These are phyloP conservation scores for Pseudoips prasinana DNA, from an alignment of 2,888 invertebrate genomes.

Conservation along the genomic window DNA sequence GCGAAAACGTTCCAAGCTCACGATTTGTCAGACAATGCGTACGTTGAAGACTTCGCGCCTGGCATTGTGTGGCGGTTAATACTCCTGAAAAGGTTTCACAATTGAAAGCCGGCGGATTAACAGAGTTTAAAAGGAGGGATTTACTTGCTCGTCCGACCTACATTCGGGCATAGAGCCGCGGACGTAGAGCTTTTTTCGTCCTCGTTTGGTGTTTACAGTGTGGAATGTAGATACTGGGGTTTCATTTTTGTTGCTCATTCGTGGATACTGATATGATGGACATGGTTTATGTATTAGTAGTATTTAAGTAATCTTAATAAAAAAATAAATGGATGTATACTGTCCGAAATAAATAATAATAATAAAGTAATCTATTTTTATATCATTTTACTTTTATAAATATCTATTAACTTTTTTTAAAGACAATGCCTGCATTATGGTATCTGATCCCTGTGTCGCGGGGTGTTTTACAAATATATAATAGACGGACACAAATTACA, in stretches of 20 bases:
- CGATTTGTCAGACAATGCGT: slow-evolving; percentile 28
- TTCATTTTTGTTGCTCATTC: slow-evolving; percentile 6
- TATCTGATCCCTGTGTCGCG: too few relatives aligned
- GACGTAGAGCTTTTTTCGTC: slow-evolving; percentile 17
- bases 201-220: slow-evolving; percentile 18
- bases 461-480: too few relatives aligned
- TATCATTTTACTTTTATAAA: too few relatives aligned
- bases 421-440: too few relatives aligned
- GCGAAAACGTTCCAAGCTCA: slow-evolving; percentile 18
- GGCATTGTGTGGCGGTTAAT: slow-evolving; percentile 34
- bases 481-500: too few relatives aligned
- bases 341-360: too few relatives aligned
- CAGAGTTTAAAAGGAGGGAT: slow-evolving; percentile 41
- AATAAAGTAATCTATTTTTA: too few relatives aligned
- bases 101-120: slow-evolving; percentile 44
- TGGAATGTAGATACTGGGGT: slow-evolving; percentile 8
- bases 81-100: slow-evolving; percentile 38
- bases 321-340: too few relatives aligned
- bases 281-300: too few relatives aligned
- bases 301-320: too few relatives aligned
- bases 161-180: too few relatives aligned
- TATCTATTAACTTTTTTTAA: too few relatives aligned
- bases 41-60: slow-evolving; percentile 29
- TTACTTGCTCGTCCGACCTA: slow-evolving; percentile 37
- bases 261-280: background rate